Evolutionary conservation across 1,140 invertebrate genomes (phyloP).

Genomic region (Atta colombica): DNA sequence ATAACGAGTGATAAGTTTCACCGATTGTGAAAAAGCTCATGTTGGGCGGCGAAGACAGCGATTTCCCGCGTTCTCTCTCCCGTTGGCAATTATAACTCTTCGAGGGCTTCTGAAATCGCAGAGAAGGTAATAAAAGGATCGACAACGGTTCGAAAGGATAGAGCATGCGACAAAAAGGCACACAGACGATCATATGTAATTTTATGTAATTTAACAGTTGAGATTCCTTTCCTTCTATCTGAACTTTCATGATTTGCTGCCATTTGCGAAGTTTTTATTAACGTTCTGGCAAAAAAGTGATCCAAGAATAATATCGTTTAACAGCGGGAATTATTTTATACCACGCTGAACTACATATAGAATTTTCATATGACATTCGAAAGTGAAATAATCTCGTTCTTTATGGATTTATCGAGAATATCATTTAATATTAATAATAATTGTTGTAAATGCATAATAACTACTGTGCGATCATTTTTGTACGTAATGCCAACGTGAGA

Average conservation of each 20-base stretch:
- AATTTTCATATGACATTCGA: neutral
- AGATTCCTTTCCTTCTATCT: slow-evolving; percentile 60
- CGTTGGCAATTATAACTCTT: slow-evolving; percentile 70
- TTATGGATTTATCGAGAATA: neutral
- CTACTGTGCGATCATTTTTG: neutral
- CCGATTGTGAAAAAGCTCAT: slow-evolving; percentile 65
- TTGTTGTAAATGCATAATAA: slow-evolving; percentile 8
- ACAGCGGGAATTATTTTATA: neutral
- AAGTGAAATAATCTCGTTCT: neutral
- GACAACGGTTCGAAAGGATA: slow-evolving; percentile 56
- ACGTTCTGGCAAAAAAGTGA: neutral
- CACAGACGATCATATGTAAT: slow-evolving; percentile 58
- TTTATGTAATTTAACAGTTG: slow-evolving; percentile 73
- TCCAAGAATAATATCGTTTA: slow-evolving; percentile 4
- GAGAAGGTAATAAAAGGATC: slow-evolving; percentile 67
- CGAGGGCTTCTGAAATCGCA: slow-evolving; percentile 42
- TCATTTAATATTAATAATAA: neutral
- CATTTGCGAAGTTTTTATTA: slow-evolving; percentile 4
- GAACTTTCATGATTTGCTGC: slow-evolving; percentile 23
- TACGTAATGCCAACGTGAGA: neutral
- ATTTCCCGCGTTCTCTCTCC: slow-evolving; percentile 45
- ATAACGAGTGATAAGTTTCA: slow-evolving; percentile 63
- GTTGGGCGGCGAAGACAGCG: slow-evolving; percentile 36
- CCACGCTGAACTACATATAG: neutral
- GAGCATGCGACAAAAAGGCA: slow-evolving; percentile 59